Base-by-base conservation (phyloP, 2,113 vertebrate species). In the Astur gentilis region DNA sequence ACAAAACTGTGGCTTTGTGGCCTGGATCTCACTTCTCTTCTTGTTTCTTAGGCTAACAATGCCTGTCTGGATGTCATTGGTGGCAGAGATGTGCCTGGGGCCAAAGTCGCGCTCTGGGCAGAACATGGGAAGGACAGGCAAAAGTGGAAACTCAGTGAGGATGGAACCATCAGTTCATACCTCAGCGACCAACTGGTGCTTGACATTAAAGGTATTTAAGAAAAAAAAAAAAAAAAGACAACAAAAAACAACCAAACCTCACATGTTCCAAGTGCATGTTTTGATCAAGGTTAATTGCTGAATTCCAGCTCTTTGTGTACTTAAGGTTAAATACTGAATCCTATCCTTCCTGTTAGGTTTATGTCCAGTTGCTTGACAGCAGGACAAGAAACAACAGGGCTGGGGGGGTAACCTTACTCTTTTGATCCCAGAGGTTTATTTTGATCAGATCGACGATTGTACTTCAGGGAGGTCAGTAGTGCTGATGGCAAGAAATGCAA, bases 1-100 rank as follows among this genome's bases (percentile, higher is more conserved):
- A 13, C 44, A 72, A 40, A 67, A 7, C 4, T 1, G 5, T 62
- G 58, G 42, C 62, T 76, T 12, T 69, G 50, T 13, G 67, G n/a
- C 58, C 82, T 40, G 44, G 6, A 36, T 87, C 62, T 96, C 70
- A 73, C n/a, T 38, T 78, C 71, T 78, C 13, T 10, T 65, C 70
- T 57, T 60, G 13, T 38, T 29, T 78, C 72, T 25, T 70, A 99
- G 99, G 98, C 97, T 36, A 98, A 88, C 85, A 96, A 97, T 31
- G 97, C 98, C 20, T 99, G 99, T 65, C 97, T 99, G 61, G 98
- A 99, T 89, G 98, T 99, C 92, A 98, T 98, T 34, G 98, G 98
- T 27, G 98, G 98, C 67, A 98, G 98, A 91, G 98, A 98, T 1
- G 55, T 89, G 38, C 98, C 98, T 1, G 99, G 98, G 32, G 98